phyloP scores from a whole-genome alignment of 2,113 vertebrate species.

The Oreochromis aureus region DNA sequence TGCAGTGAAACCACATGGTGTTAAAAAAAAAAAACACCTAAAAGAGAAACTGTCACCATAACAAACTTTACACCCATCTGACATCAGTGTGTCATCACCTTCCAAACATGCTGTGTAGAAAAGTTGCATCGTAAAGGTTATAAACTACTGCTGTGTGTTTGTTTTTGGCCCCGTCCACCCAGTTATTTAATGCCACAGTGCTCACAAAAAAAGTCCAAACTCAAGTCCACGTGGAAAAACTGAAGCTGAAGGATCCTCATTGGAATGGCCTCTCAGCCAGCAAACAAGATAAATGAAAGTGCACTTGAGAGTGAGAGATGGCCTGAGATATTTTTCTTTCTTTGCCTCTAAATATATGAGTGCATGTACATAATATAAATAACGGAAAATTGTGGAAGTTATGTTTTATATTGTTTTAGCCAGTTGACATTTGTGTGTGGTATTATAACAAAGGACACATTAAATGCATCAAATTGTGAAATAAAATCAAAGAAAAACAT shows the following conservation, averaged over 20 bases:
- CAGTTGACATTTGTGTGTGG: conserved; percentile 67
- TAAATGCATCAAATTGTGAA: conserved; percentile 65
- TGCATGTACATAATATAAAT: conserved; percentile 76
- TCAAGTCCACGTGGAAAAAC: neutral
- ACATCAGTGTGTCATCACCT: neutral
- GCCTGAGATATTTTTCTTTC: conserved; percentile 7
- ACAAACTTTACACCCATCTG: neutral
- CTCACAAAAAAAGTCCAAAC: neutral
- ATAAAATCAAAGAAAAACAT: conserved; percentile 57
- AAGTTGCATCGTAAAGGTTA: neutral
- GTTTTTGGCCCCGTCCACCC: neutral
- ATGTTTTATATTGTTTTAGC: conserved; percentile 76
- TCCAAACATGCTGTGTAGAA: neutral
- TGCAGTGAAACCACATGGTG: neutral
- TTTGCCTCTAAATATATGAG: conserved; percentile 52
- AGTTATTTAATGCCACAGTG: neutral
- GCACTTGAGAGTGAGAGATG: conserved; percentile 39
- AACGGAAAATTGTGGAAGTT: conserved; percentile 60
- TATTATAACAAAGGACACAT: conserved; percentile 60
- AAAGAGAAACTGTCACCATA: neutral
- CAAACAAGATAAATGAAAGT: conserved; percentile 10
- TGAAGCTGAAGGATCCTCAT: conserved; percentile 23
- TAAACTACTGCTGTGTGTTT: neutral
- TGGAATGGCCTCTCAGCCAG: conserved; percentile 40
- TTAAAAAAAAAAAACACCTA: neutral